Evolutionary conservation across 2,797 vertebrate species (phyloP), one percentile per base, ranked within the genome.

Genomic region (Anguilla pacifica): DNA sequence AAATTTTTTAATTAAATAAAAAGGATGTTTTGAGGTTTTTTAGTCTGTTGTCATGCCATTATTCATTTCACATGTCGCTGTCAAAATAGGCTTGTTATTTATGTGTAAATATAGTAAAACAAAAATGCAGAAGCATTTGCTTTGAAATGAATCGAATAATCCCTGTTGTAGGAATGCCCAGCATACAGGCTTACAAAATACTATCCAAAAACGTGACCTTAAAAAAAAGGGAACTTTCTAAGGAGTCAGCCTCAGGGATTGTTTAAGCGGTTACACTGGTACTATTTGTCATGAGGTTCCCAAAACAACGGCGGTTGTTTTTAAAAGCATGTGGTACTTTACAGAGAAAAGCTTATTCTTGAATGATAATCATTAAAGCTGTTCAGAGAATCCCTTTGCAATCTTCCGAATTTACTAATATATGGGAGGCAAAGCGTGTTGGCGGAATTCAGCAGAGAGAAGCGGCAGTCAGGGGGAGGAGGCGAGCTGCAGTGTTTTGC

Each of bases 271-370:
- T 88, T 84, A 31, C 46, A 49, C 28, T 64, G 85, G 88, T 15
- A 90, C 88, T 83, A 87, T 55, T 89, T 88, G 87, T 85, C 19
- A 61, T 85, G 59, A 19, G 31, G 85, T 88, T 91, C 83, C 83
- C 59, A 88, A 88, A 88, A 88, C 89, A 89, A 57, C 39, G 39
- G 1, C 46, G 11, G n/a, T 70, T 79, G 81, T 88, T 89, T 86
- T 85, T 81, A 77, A 85, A 85, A 85, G 84, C 84, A 85, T 19
- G 59, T 31, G 39, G 35, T 19, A 46, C 19, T 39, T 85, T 49
- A 49, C 22, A 57, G 59, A 22, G 17, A 46, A 85, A 49, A n/a
- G n/a, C 35, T 85, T 22, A 43, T 31, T 49, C 43, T 70, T 10
- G 46, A 51, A 85, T 70, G 59, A 85, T 31, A 70, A 67, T 70